Percentiles rank a stretch among this genome's conserved stretches.
phyloP scores from a whole-genome alignment of 2,888 invertebrate species.

The Agrotis clavis region DNA sequence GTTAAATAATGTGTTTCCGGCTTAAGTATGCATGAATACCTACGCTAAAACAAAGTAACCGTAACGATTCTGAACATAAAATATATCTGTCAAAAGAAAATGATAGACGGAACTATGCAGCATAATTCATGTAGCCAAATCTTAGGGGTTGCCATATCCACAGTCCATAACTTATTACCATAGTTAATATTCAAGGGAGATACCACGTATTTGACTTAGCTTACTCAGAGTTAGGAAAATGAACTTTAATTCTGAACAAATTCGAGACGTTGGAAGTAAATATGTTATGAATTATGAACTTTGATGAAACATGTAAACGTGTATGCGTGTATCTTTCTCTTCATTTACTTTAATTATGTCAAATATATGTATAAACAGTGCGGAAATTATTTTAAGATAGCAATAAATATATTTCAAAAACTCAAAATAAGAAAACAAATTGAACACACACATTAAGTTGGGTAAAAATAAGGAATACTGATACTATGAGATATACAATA shows the following conservation, averaged over 20 bases:
- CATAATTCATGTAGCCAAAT: slow-evolving; percentile 21
- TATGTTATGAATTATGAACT: slow-evolving; percentile 7
- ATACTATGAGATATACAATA: too few relatives aligned
- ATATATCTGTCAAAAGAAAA: slow-evolving; percentile 5
- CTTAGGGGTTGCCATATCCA: slow-evolving; percentile 20
- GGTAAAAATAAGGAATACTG: too few relatives aligned
- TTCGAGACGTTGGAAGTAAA: slow-evolving; percentile 20
- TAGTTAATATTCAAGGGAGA: slow-evolving; percentile 43
- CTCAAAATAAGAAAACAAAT: too few relatives aligned
- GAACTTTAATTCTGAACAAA: slow-evolving; percentile 26
- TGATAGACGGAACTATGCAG: not conserved
- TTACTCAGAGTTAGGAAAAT: slow-evolving; percentile 14
- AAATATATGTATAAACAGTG: not conserved
- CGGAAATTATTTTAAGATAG: not conserved
- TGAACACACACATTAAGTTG: too few relatives aligned
- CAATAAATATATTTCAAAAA: too few relatives aligned
- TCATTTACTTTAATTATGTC: slow-evolving; percentile 14
- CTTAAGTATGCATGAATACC: too few relatives aligned
- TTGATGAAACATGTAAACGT: slow-evolving; percentile 12
- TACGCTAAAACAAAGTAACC: slow-evolving; percentile 2
- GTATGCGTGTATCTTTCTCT: slow-evolving; percentile 19
- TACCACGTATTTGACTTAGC: slow-evolving; percentile 40
- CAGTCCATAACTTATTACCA: slow-evolving; percentile 25
- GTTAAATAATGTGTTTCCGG: too few relatives aligned
- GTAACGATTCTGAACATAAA: slow-evolving; percentile 5